Base-by-base conservation (phyloP, 1,140 invertebrate species). In the Eueides isabella region DNA sequence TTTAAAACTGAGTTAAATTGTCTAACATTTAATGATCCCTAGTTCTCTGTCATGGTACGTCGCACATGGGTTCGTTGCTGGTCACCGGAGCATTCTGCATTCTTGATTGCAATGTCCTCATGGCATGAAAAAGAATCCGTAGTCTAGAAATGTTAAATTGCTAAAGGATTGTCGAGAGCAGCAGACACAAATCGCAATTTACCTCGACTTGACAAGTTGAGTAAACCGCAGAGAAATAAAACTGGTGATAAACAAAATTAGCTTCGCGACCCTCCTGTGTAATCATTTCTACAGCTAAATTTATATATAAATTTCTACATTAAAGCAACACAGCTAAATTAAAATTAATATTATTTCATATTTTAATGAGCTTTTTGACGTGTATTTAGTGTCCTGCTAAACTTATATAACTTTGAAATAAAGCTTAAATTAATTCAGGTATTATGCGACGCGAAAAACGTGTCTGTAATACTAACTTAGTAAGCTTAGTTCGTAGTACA, bases 81-180 rank as follows among this genome's bases (percentile, higher is more conserved):
- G 67, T 55, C 67, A 69, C 30, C 48, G 67, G 29, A 33, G 67
- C 30, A 41, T 61, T 35, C 44, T 69, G 67, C 67, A 61, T 69
- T 69, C 67, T 16, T 33, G 67, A 69, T 69, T 61, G 67, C 48
- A 69, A 69, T 69, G 67, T 69, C 67, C 67, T 61, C 55, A 26
- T 69, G 29, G 26, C 48, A 69, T 61, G 67, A 69, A 55, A 69
- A 30, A 61, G 67, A 31, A 29, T 61, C 48, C 41, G 6, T 55
- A 55, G 7, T 14, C 7, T 26, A 23, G 19, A 4, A 26, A 26
- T 55, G 48, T 26, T 23, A 55, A 55, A 55, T 11, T 23, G 26
- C 48, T 26, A 48, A 55, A 55, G 48, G 48, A 55, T 55, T 26
- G 48, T 55, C 48, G 23, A 55, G 48, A 55, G 48, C 48, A 55